phyloP scores from a whole-genome alignment of 2,113 vertebrate genomes.

The Tragulus kanchil region DNA sequence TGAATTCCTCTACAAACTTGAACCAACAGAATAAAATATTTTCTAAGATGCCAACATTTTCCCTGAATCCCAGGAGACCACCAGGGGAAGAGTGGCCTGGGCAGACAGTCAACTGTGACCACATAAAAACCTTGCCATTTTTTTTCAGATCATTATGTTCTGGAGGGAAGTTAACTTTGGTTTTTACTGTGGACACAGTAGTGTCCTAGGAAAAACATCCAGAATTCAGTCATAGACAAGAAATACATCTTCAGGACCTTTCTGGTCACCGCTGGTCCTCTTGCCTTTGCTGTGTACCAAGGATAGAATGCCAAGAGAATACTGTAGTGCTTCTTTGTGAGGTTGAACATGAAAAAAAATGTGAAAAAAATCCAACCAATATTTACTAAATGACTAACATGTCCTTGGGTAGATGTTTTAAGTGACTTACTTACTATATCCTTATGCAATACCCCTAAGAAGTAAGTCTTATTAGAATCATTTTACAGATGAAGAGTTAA shows the following conservation, averaged over 20 bases:
- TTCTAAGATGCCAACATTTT: conserved; percentile 30
- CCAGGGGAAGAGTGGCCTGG: background rate
- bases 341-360: conserved; percentile 18
- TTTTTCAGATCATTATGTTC: background rate
- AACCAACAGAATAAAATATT: background rate
- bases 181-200: background rate
- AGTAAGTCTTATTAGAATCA: conserved; percentile 3
- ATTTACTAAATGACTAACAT: conserved; percentile 35
- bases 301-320: background rate
- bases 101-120: background rate
- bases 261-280: background rate
- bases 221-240: background rate
- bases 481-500: conserved; percentile 46
- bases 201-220: background rate
- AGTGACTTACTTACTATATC: background rate
- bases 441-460: background rate
- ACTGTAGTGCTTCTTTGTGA: background rate
- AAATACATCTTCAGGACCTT: background rate
- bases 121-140: conserved; percentile 6
- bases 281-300: background rate
- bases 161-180: background rate
- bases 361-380: background rate
- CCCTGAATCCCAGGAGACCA: background rate
- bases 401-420: conserved; percentile 24
- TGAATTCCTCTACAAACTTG: background rate